Percentiles rank a stretch among this genome's conserved stretches.
phyloP scores from a whole-genome alignment of 2,888 invertebrate genomes.

The Tuberolachnus salignus region DNA sequence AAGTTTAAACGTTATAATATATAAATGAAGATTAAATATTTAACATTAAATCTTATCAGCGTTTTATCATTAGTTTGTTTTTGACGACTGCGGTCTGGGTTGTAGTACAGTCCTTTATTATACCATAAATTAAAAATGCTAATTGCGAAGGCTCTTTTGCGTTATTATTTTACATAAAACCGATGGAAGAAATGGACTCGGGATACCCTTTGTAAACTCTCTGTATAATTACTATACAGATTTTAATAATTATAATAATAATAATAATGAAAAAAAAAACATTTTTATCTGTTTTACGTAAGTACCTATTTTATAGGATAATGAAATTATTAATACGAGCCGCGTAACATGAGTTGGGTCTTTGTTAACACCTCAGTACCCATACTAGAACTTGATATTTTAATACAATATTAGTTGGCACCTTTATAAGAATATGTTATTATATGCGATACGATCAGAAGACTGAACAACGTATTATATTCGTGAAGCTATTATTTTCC shows the following conservation, averaged over 20 bases:
- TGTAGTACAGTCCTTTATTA: not conserved
- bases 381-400: too few relatives aligned
- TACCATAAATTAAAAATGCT: conserved; percentile 25
- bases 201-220: not conserved
- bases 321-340: not conserved
- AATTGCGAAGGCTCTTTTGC: not conserved
- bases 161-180: conserved; percentile 21
- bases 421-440: too few relatives aligned
- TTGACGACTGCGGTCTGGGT: not conserved
- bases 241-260: conserved; percentile 23
- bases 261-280: conserved; percentile 8
- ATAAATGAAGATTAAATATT: not conserved
- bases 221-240: not conserved
- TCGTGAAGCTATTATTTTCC: too few relatives aligned
- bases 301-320: not conserved
- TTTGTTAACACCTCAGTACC: not conserved
- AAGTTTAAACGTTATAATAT: not conserved
- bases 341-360: not conserved
- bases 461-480: too few relatives aligned
- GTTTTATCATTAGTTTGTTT: not conserved
- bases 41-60: not conserved
- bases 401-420: too few relatives aligned
- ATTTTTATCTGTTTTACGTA: conserved; percentile 17
- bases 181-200: not conserved
- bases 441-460: too few relatives aligned